Base-by-base conservation (phyloP, 2,888 invertebrate species). In the Nomada ferruginata region DNA sequence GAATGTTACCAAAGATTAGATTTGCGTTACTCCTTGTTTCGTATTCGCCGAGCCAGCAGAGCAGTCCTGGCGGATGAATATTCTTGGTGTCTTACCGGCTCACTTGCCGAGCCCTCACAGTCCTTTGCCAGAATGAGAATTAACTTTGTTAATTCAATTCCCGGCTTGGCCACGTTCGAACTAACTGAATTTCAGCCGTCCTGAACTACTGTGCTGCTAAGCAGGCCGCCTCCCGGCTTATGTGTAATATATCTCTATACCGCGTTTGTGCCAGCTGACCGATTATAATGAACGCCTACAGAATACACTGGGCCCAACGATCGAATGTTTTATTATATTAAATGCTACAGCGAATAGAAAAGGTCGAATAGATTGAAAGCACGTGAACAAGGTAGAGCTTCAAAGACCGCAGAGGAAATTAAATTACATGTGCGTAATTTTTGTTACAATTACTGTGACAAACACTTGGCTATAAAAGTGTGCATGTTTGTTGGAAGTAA, bases 111-210 rank as follows among this genome's bases (percentile, higher is more conserved):
- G 70, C 73, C 73, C 73, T 80, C 57, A 71, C 61, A 65, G 79
- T 86, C 84, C 77, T 84, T 82, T 69, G 60, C 78, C 79, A 79
- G 79, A 87, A 87, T 78, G 76, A 76, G 78, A 86, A 87, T 86
- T 82, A 79, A 85, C 78, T 83, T 74, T 57, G 88, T 88, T 87
- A 87, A 87, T 87, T 88, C 76, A 85, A 88, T 87, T 86, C 68
- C 73, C 57, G 64, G 84, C 82, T 73, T 76, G 77, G 77, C 85
- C 83, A 77, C 85, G 85, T 77, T 85, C 82, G 71, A 83, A 79
- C 83, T 85, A 85, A 85, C 79, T 83, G 82, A 85, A 85, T 85
- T 85, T 83, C 82, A 76, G 44, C 60, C 60, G 60, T 29, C 53
- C 69, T 66, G 44, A 79, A 79, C 79, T 79, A 79, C 69, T 65